These are phyloP conservation scores for Meriones unguiculatus DNA, from an alignment of 2,113 vertebrate species.

Conservation along the genomic window DNA sequence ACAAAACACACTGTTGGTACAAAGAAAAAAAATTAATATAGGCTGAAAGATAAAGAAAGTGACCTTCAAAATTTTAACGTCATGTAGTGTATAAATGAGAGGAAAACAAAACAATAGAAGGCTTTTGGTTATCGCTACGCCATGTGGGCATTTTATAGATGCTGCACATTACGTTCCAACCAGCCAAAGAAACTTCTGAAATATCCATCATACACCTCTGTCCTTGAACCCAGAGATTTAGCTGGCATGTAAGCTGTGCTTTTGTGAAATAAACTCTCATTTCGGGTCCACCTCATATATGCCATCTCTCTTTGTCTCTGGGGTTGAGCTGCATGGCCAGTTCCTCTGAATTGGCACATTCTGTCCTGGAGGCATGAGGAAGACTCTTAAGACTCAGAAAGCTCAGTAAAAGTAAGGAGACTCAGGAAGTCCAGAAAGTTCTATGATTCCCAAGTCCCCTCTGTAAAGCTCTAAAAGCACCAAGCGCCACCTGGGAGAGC, in stretches of 20 bases:
- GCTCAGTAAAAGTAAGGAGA: neutral
- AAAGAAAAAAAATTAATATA: neutral
- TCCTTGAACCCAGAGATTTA: neutral
- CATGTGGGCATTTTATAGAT: neutral
- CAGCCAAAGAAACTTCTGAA: neutral
- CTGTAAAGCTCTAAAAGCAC: neutral
- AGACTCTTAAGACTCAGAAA: neutral
- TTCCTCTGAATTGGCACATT: neutral
- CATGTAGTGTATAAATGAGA: neutral
- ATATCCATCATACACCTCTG: neutral
- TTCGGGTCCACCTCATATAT: neutral
- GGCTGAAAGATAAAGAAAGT: conserved; percentile 13
- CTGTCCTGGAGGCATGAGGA: neutral
- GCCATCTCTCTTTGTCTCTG: neutral
- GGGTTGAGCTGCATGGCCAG: neutral
- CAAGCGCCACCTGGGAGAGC: neutral
- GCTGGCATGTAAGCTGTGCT: neutral
- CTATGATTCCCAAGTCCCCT: neutral
- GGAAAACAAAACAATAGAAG: conserved; percentile 29
- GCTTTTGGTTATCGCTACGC: neutral
- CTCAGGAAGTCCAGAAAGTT: neutral
- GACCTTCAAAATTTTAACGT: conserved; percentile 34
- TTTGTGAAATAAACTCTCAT: neutral
- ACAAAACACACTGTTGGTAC: conserved; percentile 4
- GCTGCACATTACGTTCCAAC: neutral